Percentiles rank a stretch among this genome's conserved stretches.
These are phyloP conservation scores for Xerus inauris DNA, from an alignment of 2,113 vertebrate species.

Conservation along the genomic window DNA sequence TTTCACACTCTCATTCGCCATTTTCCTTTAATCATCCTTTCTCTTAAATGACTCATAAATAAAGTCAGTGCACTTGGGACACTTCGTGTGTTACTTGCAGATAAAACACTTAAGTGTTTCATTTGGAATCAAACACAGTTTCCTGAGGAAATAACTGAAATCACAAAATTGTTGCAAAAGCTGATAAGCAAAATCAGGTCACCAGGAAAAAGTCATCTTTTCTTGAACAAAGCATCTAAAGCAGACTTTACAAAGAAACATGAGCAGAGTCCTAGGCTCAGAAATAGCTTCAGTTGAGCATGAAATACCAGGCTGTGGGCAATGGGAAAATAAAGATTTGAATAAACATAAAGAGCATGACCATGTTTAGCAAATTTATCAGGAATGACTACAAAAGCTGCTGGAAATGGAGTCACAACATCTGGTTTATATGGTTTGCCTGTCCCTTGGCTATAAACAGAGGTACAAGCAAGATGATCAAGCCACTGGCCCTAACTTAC, in stretches of 20 bases:
- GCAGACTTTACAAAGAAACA: not conserved
- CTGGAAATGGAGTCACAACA: not conserved
- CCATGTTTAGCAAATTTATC: not conserved
- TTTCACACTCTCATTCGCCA: too few relatives aligned
- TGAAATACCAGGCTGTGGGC: not conserved
- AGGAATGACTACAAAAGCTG: not conserved
- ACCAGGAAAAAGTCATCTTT: slow-evolving; percentile 35
- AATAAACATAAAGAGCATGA: not conserved
- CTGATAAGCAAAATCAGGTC: slow-evolving; percentile 59
- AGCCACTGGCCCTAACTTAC: slow-evolving; percentile 6
- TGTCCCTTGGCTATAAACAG: not conserved
- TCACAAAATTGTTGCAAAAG: slow-evolving; percentile 64
- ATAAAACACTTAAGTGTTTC: slow-evolving; percentile 72
- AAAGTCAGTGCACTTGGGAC: slow-evolving; percentile 2
- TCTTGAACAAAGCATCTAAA: slow-evolving; percentile 34
- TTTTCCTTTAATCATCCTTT: slow-evolving; percentile 21
- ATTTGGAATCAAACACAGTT: slow-evolving; percentile 67
- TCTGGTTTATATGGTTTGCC: not conserved
- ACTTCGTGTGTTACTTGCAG: slow-evolving; percentile 56
- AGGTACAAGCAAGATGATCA: not conserved
- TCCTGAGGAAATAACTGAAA: slow-evolving; percentile 75
- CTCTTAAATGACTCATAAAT: slow-evolving; percentile 53
- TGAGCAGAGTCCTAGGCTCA: not conserved
- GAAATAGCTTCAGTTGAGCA: not conserved
- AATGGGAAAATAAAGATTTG: slow-evolving; percentile 39